These are phyloP conservation scores for Liolophura sinensis DNA, from an alignment of 1,140 invertebrate species.

Conservation along the genomic window DNA sequence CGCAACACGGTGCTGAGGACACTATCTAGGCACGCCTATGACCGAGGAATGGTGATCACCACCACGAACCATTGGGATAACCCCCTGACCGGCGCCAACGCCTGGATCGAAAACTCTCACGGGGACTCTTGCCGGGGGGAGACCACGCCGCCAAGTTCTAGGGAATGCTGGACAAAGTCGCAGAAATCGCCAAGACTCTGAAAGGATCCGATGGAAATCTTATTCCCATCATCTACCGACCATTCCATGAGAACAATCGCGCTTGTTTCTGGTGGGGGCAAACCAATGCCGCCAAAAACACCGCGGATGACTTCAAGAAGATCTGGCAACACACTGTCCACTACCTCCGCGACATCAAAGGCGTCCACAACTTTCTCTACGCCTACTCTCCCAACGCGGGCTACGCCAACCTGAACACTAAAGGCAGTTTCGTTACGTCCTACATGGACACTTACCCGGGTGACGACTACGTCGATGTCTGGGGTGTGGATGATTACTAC, in stretches of 20 bases:
- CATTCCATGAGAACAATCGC: slow-evolving; percentile 18
- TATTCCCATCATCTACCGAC: slow-evolving; percentile 20
- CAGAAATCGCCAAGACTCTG: slow-evolving; percentile 5
- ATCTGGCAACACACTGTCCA: slow-evolving; percentile 16
- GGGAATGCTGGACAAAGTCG: slow-evolving; percentile 11
- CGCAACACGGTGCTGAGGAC: not conserved
- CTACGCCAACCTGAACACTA: not conserved
- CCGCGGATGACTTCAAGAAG: slow-evolving; percentile 14
- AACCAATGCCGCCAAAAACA: slow-evolving; percentile 10
- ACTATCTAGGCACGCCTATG: slow-evolving; percentile 13
- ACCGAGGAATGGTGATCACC: slow-evolving; percentile 13
- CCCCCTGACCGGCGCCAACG: slow-evolving; percentile 9
- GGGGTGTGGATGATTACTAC: slow-evolving; percentile 18
- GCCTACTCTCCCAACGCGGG: slow-evolving; percentile 13
- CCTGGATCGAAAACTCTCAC: slow-evolving; percentile 10
- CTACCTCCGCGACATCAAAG: slow-evolving; percentile 14
- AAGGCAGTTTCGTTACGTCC: not conserved
- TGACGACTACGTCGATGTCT: slow-evolving; percentile 18
- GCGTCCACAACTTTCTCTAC: slow-evolving; percentile 21
- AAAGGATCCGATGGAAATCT: slow-evolving; percentile 11
- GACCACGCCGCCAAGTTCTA: slow-evolving; percentile 11
- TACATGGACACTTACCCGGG: slow-evolving; percentile 15
- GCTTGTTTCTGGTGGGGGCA: slow-evolving; percentile 24
- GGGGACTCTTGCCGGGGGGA: slow-evolving; percentile 15
- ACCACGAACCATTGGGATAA: slow-evolving; percentile 14